Conservation (phyloP, 2,888 invertebrate genomes). For the Amaurobius ferox region DNA sequence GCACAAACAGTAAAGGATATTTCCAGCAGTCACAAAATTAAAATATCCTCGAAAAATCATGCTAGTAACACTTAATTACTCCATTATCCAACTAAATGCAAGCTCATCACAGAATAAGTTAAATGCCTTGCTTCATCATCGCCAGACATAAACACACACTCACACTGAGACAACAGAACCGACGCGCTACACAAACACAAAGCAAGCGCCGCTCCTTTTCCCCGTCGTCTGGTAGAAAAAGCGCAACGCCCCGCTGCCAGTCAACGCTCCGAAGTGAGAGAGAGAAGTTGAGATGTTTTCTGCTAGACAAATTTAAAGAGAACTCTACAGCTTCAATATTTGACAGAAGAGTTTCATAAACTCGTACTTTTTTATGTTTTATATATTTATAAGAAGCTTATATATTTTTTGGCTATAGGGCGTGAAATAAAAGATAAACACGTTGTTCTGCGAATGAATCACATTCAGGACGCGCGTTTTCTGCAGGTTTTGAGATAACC, state of each 20-base stretch:
- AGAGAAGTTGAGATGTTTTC: conserved; percentile 53
- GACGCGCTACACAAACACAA: conserved; percentile 27
- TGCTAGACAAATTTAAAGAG: neutral
- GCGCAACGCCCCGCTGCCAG: conserved; percentile 62
- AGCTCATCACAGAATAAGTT: neutral
- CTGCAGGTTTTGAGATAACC: no score
- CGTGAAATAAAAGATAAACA: no score
- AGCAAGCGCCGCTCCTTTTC: neutral
- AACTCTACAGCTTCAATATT: neutral
- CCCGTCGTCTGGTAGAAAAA: neutral
- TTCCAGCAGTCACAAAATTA: neutral
- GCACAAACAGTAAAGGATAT: neutral
- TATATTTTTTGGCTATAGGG: no score
- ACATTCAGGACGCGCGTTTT: no score
- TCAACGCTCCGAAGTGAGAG: conserved; percentile 60
- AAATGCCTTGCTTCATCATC: neutral
- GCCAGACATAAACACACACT: neutral
- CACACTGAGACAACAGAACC: conserved; percentile 27
- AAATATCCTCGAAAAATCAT: neutral
- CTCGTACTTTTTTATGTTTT: no score
- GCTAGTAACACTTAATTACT: neutral
- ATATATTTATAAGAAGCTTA: no score
- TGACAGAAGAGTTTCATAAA: neutral
- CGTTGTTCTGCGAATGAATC: no score
- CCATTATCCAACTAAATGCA: neutral